Evolutionary conservation across 2,888 invertebrate species (phyloP), one percentile per base, ranked within the genome.

Genomic region (Rhodophaea formosa): DNA sequence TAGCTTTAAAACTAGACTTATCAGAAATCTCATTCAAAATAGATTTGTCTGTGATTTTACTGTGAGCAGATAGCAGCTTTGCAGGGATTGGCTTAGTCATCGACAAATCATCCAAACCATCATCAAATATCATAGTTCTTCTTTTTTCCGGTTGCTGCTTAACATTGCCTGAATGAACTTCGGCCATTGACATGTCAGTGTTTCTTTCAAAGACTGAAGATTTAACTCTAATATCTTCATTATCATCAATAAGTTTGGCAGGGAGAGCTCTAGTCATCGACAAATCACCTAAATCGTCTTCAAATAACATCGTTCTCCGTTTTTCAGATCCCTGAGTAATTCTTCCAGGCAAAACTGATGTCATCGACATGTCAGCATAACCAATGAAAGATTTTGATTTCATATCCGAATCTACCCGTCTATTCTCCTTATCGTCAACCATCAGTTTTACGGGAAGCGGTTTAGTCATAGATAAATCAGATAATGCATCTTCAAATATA

Each of bases 261-360:
- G 76, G 65, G 16, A 80, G 52, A 5, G 67, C 68, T 66, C 78
- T 69, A 1, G 77, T 75, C 12, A 79, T 59, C 5, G 76, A 78
- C 10, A 79, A 63, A 51, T 78, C 62, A 0, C 69, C 70, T 16
- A 61, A 52, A 10, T 72, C 69, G 43, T 65, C 62, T 15, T 70
- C 68, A 57, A 62, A 68, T 2, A 65, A 53, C 12, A 68, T 55
- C 3, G 71, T 68, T 54, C 55, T 69, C 23, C 59, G 59, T 59
- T 63, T 65, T 39, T 60, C 55, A 10, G 32, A 3, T n/a, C 3
- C 39, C 10, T 3, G n/a, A n/a, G 39, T 39, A 2, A 39, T 39
- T 39, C n/a, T 39, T 39, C 39, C 39, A n/a, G 39, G 39, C 3
- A 39, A n/a, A 39, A 39, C 39, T 10, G 39, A 10, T 8, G 46